Evolutionary conservation across 2,113 vertebrate genomes (phyloP), one percentile per base, ranked within the genome.

Genomic region (Phalacrocorax pelagicus): DNA sequence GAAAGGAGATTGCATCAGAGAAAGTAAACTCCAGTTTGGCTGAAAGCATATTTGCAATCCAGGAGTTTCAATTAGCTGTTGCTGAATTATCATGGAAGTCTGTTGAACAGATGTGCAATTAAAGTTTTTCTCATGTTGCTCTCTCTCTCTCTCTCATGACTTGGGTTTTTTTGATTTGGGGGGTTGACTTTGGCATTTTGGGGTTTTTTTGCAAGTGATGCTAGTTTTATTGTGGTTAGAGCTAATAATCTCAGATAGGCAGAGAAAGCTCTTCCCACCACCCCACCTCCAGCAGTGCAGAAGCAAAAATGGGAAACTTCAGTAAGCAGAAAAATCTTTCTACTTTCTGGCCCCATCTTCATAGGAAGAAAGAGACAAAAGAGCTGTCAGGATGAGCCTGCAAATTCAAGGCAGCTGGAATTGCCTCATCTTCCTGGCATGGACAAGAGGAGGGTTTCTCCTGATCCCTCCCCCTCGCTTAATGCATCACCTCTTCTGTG

Each of bases 401-500:
- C 74, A 96, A 91, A 95, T 91, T 93, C 90, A 82, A 91, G 87
- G 93, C 96, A 95, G 94, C 90, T 95, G 87, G 87, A 96, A 85
- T 90, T 91, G 96, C 71, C 71, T 96, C 90, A 96, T 94, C 82
- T 51, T 88, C 63, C 85, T 93, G 92, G 93, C 93, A 77, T 36
- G 71, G 71, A 52, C 82, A 49, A 58, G 58, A 80, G 38, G 6
- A 94, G 81, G 82, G 82, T 92, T 96, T 86, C 90, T 94, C 79
- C 92, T 71, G 40, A 46, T 92, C 71, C 90, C 85, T 94, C 96
- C 58, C 66, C 74, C 55, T 91, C 26, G 3, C 85, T 96, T 96
- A 96, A 95, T 94, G 93, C 90, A 97, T 90, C 90, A 71, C 79
- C 92, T 95, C 74, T 92, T 51, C 92, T 94, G 96, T 94, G 93